Percentiles rank a stretch among this genome's conserved stretches.
Conservation (phyloP, 2,113 vertebrate genomes). For the Pica pica region DNA sequence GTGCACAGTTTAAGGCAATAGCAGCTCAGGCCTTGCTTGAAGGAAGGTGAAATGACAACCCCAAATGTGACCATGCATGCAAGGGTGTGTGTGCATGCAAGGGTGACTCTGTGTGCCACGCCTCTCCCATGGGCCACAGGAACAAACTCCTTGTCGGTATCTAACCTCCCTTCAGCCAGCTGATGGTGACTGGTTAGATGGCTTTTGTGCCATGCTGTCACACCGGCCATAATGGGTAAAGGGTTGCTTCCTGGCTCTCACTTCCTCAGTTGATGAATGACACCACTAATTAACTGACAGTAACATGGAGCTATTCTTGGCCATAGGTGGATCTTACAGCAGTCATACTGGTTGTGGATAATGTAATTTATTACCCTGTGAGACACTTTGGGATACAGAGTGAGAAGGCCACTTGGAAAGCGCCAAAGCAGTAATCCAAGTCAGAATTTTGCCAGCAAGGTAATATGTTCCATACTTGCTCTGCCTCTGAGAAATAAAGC, state of each 20-base stretch:
- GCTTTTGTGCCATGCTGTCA: background rate
- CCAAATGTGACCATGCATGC: background rate
- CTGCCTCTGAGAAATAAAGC: conserved; percentile 25
- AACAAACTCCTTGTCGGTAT: background rate
- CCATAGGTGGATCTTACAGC: conserved; percentile 44
- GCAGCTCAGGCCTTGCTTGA: background rate
- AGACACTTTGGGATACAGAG: conserved; percentile 9
- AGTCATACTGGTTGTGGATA: conserved; percentile 52
- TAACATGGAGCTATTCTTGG: conserved; percentile 63
- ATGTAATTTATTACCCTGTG: conserved; percentile 54
- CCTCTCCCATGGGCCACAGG: background rate
- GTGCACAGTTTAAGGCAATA: fast-evolving
- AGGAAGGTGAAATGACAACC: background rate
- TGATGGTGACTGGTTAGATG: background rate
- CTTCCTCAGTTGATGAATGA: conserved; percentile 54
- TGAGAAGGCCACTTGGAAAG: conserved; percentile 38
- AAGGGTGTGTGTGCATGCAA: background rate
- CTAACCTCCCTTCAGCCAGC: background rate
- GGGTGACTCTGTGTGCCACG: background rate
- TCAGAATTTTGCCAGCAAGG: conserved; percentile 43
- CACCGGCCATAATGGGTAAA: background rate
- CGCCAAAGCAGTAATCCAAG: conserved; percentile 43
- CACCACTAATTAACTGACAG: conserved; percentile 69
- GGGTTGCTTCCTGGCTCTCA: conserved; percentile 20
- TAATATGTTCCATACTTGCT: conserved; percentile 66